Evolutionary conservation across 2,113 vertebrate genomes (phyloP).

Genomic region (Tetrax tetrax): DNA sequence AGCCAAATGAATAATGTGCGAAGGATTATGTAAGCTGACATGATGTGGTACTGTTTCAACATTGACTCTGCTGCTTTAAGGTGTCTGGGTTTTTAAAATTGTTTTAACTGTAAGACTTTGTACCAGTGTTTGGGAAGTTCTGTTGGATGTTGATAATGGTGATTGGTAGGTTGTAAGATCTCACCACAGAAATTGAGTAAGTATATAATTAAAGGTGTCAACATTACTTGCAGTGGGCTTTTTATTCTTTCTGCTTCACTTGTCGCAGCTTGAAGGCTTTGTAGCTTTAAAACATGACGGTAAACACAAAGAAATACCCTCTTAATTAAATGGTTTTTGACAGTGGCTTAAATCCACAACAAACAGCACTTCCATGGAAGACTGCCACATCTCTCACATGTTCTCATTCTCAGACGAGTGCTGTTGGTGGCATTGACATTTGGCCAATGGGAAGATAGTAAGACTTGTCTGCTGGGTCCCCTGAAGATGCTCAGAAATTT

Average conservation of each 20-base stretch:
- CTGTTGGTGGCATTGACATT: neutral
- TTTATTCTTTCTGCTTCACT: neutral
- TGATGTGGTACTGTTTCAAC: rapidly evolving
- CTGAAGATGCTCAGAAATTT: neutral
- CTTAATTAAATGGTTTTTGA: neutral
- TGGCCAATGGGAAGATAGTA: neutral
- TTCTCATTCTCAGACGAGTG: neutral
- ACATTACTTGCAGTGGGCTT: neutral
- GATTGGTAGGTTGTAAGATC: neutral
- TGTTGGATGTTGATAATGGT: neutral
- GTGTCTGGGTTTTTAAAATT: neutral
- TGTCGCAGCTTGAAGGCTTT: neutral
- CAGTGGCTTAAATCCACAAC: neutral
- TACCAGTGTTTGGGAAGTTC: neutral
- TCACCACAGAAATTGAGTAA: neutral
- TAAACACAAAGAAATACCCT: neutral
- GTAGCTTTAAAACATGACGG: neutral
- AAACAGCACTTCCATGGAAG: neutral
- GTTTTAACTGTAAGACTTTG: neutral
- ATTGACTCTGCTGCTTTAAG: neutral
- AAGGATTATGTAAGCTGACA: neutral
- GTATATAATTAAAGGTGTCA: neutral
- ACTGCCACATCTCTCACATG: neutral
- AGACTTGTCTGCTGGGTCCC: neutral
- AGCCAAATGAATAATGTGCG: neutral